Evolutionary conservation across 2,888 invertebrate species (phyloP).

Genomic region (Tridacna gigas): DNA sequence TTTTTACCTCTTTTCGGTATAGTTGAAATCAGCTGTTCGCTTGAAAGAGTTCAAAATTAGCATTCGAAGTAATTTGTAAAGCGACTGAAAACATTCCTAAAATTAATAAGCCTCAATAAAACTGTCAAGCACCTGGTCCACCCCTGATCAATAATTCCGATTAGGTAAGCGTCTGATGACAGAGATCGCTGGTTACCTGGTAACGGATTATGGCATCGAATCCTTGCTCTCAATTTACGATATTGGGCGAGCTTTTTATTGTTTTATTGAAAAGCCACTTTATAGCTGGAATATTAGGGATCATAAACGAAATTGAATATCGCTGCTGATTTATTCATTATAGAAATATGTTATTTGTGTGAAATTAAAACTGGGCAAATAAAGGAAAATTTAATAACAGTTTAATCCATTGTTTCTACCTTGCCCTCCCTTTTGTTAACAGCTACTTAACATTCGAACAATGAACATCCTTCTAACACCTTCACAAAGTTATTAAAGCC

Average conservation of each 20-base stretch:
- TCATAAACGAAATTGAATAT: conserved; percentile 20
- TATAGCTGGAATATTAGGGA: conserved; percentile 33
- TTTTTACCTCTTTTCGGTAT: too few species aligned
- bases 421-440: not conserved
- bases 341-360: conserved; percentile 10
- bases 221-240: conserved; percentile 57
- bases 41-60: not conserved
- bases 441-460: not conserved
- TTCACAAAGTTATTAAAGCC: too few species aligned
- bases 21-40: too few species aligned
- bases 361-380: conserved; percentile 14
- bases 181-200: conserved; percentile 59
- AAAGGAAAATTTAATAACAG: conserved; percentile 6
- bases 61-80: not conserved
- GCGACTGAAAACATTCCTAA: conserved; percentile 16
- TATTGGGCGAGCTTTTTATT: conserved; percentile 58
- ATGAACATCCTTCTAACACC: too few species aligned
- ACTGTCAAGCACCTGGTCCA: conserved; percentile 63
- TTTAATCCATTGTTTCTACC: conserved; percentile 1
- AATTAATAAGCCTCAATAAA: conserved; percentile 65
- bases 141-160: conserved; percentile 53
- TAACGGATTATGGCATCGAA: conserved; percentile 58
- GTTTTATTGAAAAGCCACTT: conserved; percentile 63
- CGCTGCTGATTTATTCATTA: conserved; percentile 18
- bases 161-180: conserved; percentile 57